These are phyloP conservation scores for Macrosiphum euphorbiae DNA, from an alignment of 2,888 invertebrate genomes.

Conservation along the genomic window DNA sequence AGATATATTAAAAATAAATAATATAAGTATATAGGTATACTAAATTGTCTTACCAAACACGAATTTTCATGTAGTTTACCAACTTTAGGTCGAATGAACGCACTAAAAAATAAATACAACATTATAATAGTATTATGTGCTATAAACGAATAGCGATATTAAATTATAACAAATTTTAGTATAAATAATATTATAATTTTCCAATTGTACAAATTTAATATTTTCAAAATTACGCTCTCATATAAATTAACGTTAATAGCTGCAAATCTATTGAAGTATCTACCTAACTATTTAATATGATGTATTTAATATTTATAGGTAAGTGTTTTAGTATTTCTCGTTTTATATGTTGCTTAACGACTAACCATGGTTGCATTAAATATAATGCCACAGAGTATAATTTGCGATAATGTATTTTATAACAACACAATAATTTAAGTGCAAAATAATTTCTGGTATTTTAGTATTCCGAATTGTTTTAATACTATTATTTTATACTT, in stretches of 20 bases:
- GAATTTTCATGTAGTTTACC: conserved; percentile 97
- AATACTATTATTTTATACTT: background rate
- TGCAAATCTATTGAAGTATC: background rate
- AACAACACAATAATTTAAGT: background rate
- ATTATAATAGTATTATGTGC: conserved; percentile 60
- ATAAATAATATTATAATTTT: background rate
- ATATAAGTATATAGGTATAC: background rate
- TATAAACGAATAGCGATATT: background rate
- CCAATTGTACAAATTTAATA: background rate
- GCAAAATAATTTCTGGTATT: background rate
- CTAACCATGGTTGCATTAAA: background rate
- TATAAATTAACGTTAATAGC: background rate
- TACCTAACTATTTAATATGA: background rate
- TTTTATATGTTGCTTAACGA: background rate
- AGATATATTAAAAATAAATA: background rate
- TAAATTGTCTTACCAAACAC: conserved; percentile 84
- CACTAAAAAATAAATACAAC: conserved; percentile 74
- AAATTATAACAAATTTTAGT: background rate
- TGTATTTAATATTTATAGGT: background rate
- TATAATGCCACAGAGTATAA: background rate
- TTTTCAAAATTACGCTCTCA: background rate
- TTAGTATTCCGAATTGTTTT: background rate
- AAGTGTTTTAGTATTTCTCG: background rate
- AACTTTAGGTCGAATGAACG: conserved; percentile 94
- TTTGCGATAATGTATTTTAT: background rate